phyloP scores from a whole-genome alignment of 2,113 vertebrate genomes.

The Rhinichthys klamathensis region DNA sequence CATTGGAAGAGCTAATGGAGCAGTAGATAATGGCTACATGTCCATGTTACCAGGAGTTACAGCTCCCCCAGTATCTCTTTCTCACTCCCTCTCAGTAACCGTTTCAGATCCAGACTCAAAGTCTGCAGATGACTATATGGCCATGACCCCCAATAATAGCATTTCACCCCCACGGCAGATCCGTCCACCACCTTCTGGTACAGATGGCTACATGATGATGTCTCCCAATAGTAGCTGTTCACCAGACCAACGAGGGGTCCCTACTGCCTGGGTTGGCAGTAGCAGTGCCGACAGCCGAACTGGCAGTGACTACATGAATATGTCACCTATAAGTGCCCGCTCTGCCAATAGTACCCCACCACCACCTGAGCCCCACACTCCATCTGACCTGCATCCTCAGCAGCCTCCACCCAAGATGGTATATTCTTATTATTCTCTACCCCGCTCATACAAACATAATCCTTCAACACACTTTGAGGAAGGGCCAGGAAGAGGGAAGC shows the following conservation, averaged over 20 bases:
- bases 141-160: constrained; percentile 78
- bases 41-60: constrained; percentile 79
- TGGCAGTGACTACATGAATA: constrained; percentile 82
- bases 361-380: constrained; percentile 57
- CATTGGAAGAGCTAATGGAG: constrained; percentile 53
- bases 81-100: constrained; percentile 68
- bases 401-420: constrained; percentile 76
- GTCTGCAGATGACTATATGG: constrained; percentile 78
- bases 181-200: constrained; percentile 61
- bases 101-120: constrained; percentile 70
- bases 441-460: constrained; percentile 76
- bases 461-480: constrained; percentile 69
- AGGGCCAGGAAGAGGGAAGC: constrained; percentile 67
- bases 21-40: constrained; percentile 78
- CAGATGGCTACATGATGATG: constrained; percentile 83
- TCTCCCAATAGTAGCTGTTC: constrained; percentile 79
- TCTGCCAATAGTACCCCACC: constrained; percentile 75
- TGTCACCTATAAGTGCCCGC: constrained; percentile 79
- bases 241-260: constrained; percentile 74
- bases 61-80: constrained; percentile 63
- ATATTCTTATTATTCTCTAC: constrained; percentile 78
- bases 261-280: constrained; percentile 69
- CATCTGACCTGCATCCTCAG: constrained; percentile 64
- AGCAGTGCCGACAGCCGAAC: constrained; percentile 72
- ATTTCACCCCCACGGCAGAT: constrained; percentile 79